Conservation (phyloP, 2,113 vertebrate species). For the Rhinogobius similis region DNA sequence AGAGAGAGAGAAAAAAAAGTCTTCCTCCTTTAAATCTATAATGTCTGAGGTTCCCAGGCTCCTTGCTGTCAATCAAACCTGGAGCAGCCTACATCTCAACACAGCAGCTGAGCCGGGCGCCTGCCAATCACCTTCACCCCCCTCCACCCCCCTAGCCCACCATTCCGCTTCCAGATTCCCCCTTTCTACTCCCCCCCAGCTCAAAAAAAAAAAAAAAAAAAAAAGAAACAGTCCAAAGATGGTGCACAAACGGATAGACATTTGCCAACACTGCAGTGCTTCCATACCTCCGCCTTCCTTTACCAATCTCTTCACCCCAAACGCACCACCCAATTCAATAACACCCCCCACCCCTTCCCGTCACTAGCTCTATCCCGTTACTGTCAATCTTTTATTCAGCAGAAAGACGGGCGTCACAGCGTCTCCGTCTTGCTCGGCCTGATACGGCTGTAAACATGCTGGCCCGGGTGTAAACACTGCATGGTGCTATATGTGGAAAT, state of each 20-base stretch:
- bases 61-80: constrained; percentile 68
- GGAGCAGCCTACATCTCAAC: constrained; percentile 61
- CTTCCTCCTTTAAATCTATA: constrained; percentile 49
- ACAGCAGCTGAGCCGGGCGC: constrained; percentile 72
- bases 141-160: constrained; percentile 30
- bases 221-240: constrained; percentile 10
- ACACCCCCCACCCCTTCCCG: constrained; percentile 18
- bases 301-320: constrained; percentile 15
- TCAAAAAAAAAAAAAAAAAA: neutral
- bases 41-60: constrained; percentile 63
- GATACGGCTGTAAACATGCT: constrained; percentile 29
- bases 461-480: neutral
- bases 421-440: constrained; percentile 29
- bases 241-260: constrained; percentile 9
- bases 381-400: constrained; percentile 62
- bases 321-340: constrained; percentile 49
- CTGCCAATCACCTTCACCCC: constrained; percentile 69
- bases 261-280: constrained; percentile 25
- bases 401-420: constrained; percentile 36
- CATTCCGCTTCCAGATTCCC: constrained; percentile 47
- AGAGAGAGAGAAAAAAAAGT: neutral
- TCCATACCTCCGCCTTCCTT: constrained; percentile 33
- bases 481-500: neutral
- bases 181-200: constrained; percentile 42
- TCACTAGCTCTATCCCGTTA: constrained; percentile 3